These are phyloP conservation scores for Pelecanus crispus DNA, from an alignment of 2,113 vertebrate genomes.

Conservation along the genomic window DNA sequence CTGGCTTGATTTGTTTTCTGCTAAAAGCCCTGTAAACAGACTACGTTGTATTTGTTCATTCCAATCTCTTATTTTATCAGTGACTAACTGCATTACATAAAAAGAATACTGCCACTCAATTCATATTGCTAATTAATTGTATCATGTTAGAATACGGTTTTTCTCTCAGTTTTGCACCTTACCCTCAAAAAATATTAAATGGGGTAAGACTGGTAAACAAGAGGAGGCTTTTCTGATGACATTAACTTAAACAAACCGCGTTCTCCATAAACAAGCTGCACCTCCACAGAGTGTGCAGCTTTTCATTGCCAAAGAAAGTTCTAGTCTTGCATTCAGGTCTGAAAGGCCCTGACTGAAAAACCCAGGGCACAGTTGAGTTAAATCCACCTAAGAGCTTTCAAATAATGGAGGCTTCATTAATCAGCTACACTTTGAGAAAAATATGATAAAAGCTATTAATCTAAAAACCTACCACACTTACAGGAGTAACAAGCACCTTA, in stretches of 20 bases:
- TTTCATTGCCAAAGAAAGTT: neutral
- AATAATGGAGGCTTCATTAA: neutral
- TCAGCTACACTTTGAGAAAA: neutral
- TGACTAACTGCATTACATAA: conserved; percentile 36
- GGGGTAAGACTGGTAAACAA: conserved; percentile 5
- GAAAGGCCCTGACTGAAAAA: neutral
- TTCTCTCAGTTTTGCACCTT: conserved; percentile 35
- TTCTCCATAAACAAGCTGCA: neutral
- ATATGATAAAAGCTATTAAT: neutral
- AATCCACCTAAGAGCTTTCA: neutral
- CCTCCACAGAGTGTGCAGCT: neutral
- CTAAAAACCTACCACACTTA: neutral
- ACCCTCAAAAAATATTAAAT: conserved; percentile 48
- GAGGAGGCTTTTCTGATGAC: neutral
- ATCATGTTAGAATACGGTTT: conserved; percentile 21
- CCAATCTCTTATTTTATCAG: conserved; percentile 41
- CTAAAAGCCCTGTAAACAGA: neutral
- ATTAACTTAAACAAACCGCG: conserved; percentile 26
- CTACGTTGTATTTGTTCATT: conserved; percentile 32
- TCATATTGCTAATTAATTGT: conserved; percentile 34
- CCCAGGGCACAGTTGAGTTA: neutral
- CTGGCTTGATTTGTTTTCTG: neutral
- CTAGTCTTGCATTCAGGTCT: neutral
- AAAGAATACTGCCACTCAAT: conserved; percentile 21
- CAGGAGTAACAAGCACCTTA: neutral